Conservation (phyloP, 2,888 invertebrate species). For the Netelia melanura region DNA sequence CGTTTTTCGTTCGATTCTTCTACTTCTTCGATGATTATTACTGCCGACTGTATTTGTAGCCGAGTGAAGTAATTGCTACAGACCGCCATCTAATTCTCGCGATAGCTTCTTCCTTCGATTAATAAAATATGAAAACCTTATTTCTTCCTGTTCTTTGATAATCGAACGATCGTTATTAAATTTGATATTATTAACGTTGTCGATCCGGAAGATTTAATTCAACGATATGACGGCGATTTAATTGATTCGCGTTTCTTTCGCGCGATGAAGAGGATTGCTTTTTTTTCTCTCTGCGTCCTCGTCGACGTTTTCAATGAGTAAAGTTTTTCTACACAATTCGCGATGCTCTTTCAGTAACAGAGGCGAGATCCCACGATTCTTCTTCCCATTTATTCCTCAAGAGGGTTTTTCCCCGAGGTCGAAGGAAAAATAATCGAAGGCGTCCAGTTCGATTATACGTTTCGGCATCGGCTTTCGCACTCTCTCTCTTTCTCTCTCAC, state of each 20-base stretch:
- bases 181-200: too few relatives aligned
- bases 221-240: background rate
- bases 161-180: too few relatives aligned
- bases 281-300: background rate
- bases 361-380: background rate
- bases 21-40: constrained; percentile 7
- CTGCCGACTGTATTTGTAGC: constrained; percentile 9
- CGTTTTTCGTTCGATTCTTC: background rate
- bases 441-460: constrained; percentile 48
- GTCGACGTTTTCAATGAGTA: background rate
- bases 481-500: too few relatives aligned
- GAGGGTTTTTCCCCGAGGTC: background rate
- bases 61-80: constrained; percentile 12
- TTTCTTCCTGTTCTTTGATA: too few relatives aligned
- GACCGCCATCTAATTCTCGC: constrained; percentile 21
- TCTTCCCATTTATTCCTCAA: background rate
- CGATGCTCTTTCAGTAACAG: background rate
- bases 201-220: too few relatives aligned
- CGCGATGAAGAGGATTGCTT: background rate
- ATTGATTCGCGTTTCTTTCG: background rate
- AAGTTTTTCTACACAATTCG: background rate
- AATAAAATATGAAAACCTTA: too few relatives aligned
- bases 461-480: constrained; percentile 3
- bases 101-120: background rate
- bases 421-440: background rate